Evolutionary conservation across 2,113 vertebrate species (phyloP), one percentile per base, ranked within the genome.

Genomic region (Hylia prasina): DNA sequence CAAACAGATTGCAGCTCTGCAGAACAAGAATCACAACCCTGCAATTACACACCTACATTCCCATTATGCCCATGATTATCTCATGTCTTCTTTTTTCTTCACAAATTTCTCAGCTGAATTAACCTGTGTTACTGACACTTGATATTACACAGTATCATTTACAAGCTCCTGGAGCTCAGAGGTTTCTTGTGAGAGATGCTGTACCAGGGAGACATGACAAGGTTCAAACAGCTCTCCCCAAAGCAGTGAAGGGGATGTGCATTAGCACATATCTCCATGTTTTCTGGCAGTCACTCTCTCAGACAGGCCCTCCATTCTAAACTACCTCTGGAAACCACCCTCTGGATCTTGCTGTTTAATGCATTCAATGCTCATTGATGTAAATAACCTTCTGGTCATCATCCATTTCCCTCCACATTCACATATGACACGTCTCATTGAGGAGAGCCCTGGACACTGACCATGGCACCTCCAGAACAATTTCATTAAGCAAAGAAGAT

Each of bases 381-480:
- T 44, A 48, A 69, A 11, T 15, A 73, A 70, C 13, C 10, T 57
- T 24, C 45, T 77, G 60, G 25, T 44, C 65, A 64, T 39, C 31
- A 40, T 20, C 31, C 44, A n/a, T 31, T 75, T 39, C 58, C 40
- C 53, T 79, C 19, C 22, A 51, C 15, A 3, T 51, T 23, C 33
- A 6, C 6, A 1, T 5, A 1, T 13, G 13, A 30, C 27, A 5
- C 0, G 0, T 73, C 77, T 69, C 54, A 40, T 37, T 10, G 21
- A 42, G 39, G 16, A 81, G n/a, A 51, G 33, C 53, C 77, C 61
- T 71, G 79, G 15, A 13, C 53, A 79, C 33, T 66, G 25, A 70
- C 50, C 53, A 2, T 6, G 30, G 35, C 53, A 25, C 58, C 65
- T 57, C n/a, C 44, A n/a, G 28, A 72, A 72, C 28, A 30, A 30